Evolutionary conservation across 2,797 vertebrate species (phyloP).

Genomic region (Bryconaethiops microstoma): DNA sequence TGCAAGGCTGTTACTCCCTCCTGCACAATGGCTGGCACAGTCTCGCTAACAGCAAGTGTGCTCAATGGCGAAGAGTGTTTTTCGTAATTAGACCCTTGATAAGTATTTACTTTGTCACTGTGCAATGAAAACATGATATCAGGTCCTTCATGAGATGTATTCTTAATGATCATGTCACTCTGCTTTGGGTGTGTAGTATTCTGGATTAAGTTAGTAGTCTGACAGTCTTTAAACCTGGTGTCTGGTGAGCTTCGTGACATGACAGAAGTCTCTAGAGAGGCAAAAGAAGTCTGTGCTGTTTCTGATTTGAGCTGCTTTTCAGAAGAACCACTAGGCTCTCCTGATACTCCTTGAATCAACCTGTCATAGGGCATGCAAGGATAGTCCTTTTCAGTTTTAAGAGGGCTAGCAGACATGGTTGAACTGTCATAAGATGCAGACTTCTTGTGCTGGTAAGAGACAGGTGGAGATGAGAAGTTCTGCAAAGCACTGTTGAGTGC

Average conservation of each 20-base stretch:
- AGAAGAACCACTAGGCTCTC: slow-evolving; percentile 5
- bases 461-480: slow-evolving; percentile 30
- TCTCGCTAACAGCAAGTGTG: slow-evolving; percentile 49
- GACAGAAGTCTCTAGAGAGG: slow-evolving; percentile 50
- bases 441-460: not conserved
- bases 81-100: slow-evolving; percentile 38
- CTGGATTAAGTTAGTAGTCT: slow-evolving; percentile 45
- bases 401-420: not conserved
- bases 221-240: slow-evolving; percentile 51
- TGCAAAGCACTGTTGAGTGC: slow-evolving; percentile 61
- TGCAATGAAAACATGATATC: slow-evolving; percentile 31
- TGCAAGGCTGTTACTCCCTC: slow-evolving; percentile 47
- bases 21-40: slow-evolving; percentile 59
- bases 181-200: slow-evolving; percentile 44
- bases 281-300: slow-evolving; percentile 48
- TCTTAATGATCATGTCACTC: slow-evolving; percentile 40
- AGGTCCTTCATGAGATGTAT: slow-evolving; percentile 43
- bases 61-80: slow-evolving; percentile 6
- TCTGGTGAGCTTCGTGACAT: slow-evolving; percentile 46
- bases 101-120: slow-evolving; percentile 58
- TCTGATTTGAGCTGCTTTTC: slow-evolving; percentile 18
- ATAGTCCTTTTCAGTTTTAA: slow-evolving; percentile 24
- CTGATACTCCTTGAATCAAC: slow-evolving; percentile 3
- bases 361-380: slow-evolving; percentile 11
- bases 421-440: slow-evolving; percentile 38